phyloP scores from a whole-genome alignment of 2,797 vertebrate genomes.

The Carapus acus region DNA sequence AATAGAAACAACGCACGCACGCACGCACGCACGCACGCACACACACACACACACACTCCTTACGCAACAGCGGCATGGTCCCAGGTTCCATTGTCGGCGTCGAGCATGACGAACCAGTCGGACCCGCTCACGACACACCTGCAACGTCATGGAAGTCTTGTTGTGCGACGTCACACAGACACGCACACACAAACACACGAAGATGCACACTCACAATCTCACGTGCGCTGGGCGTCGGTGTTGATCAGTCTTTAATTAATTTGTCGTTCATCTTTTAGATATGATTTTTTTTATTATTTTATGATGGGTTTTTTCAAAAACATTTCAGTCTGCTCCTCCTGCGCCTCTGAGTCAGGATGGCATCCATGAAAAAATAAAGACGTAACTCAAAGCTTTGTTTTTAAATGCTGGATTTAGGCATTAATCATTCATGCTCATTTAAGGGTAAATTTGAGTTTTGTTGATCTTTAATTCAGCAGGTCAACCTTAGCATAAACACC shows the following conservation, averaged over 20 bases:
- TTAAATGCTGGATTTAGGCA: constrained; percentile 32
- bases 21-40: neutral
- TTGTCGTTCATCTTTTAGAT: neutral
- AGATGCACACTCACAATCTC: too few relatives aligned
- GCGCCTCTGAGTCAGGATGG: neutral
- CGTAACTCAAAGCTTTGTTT: constrained; percentile 31
- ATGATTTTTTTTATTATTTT: neutral
- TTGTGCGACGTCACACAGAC: too few relatives aligned
- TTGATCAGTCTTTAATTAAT: too few relatives aligned
- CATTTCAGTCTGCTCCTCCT: too few relatives aligned
- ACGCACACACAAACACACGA: too few relatives aligned
- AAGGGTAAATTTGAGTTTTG: constrained; percentile 67
- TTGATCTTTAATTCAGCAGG: constrained; percentile 78
- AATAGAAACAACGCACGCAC: too few relatives aligned
- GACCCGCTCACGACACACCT: constrained; percentile 42
- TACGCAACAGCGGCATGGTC: too few relatives aligned
- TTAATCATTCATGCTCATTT: constrained; percentile 67
- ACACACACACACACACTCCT: too few relatives aligned
- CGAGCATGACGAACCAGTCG: constrained; percentile 40
- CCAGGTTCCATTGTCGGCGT: constrained; percentile 38
- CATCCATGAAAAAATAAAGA: constrained; percentile 23
- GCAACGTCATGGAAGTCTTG: constrained; percentile 22
- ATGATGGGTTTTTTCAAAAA: neutral
- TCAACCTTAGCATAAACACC: constrained; percentile 65
- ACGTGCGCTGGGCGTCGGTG: too few relatives aligned